Percentiles rank a stretch among this genome's conserved stretches.
Evolutionary conservation across 1,140 invertebrate genomes (phyloP).

Genomic region (Trachymyrmex cornetzi): DNA sequence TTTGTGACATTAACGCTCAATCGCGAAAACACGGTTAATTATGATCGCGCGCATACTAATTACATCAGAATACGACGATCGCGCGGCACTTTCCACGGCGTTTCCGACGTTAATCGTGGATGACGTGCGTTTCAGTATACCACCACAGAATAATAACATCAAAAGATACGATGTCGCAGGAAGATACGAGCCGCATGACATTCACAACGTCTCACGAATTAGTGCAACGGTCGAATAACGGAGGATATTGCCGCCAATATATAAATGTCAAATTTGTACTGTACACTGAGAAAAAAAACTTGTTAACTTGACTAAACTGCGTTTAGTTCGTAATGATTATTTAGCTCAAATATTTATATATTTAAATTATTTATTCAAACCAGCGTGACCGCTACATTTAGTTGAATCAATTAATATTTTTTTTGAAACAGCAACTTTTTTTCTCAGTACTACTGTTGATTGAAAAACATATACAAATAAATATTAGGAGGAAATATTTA

Average conservation of each 20-base stretch:
- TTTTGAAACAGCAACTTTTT: too few relatives aligned
- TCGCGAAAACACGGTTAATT: slow-evolving; percentile 25
- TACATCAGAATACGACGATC: slow-evolving; percentile 19
- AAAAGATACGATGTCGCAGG: neutral
- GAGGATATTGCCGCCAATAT: neutral
- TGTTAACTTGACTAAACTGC: too few relatives aligned
- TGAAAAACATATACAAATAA: neutral
- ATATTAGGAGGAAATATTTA: neutral
- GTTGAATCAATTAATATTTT: too few relatives aligned
- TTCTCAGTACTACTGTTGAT: too few relatives aligned
- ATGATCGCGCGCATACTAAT: slow-evolving; percentile 16
- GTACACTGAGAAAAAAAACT: too few relatives aligned
- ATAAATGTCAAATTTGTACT: neutral
- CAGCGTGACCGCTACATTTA: too few relatives aligned
- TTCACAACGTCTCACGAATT: neutral
- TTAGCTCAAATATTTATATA: too few relatives aligned
- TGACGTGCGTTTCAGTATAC: neutral
- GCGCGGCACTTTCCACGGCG: neutral
- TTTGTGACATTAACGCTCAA: neutral
- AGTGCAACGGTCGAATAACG: neutral
- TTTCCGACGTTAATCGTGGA: neutral
- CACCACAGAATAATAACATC: neutral
- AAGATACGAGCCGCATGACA: neutral
- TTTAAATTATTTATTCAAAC: too few relatives aligned
- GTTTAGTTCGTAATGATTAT: too few relatives aligned